Evolutionary conservation across 2,113 vertebrate genomes (phyloP).

Genomic region (Zosterops japonicus): DNA sequence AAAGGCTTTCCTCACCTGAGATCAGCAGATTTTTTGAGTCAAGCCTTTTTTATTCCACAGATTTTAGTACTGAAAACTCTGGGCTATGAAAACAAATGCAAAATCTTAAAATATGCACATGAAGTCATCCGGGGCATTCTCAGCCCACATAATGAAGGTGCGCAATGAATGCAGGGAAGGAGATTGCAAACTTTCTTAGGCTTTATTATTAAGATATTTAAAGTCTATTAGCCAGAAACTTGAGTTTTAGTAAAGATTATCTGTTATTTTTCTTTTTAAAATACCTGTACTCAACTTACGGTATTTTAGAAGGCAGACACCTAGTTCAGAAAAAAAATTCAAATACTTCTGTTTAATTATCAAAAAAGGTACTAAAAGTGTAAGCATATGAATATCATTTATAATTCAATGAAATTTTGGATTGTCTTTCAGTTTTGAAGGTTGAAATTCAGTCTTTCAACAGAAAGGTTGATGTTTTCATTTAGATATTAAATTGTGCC

Average conservation of each 20-base stretch:
- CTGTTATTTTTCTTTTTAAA: neutral
- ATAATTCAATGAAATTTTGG: neutral
- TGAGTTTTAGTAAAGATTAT: neutral
- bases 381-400: neutral
- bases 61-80: neutral
- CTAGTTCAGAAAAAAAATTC: neutral
- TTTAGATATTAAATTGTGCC: neutral
- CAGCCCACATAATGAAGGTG: neutral
- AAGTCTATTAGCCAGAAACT: neutral
- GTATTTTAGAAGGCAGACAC: neutral
- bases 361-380: neutral
- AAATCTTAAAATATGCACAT: neutral
- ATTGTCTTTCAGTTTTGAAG: neutral
- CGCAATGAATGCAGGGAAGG: neutral
- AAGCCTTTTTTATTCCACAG: neutral
- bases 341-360: neutral
- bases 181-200: neutral
- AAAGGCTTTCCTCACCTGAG: neutral
- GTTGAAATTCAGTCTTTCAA: neutral
- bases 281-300: neutral
- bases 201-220: neutral
- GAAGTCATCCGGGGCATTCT: neutral
- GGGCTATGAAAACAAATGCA: neutral
- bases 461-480: neutral
- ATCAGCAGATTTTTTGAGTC: neutral